Percentiles rank a stretch among this genome's conserved stretches.
Evolutionary conservation across 2,797 vertebrate species (phyloP).

Genomic region (Chanos chanos): DNA sequence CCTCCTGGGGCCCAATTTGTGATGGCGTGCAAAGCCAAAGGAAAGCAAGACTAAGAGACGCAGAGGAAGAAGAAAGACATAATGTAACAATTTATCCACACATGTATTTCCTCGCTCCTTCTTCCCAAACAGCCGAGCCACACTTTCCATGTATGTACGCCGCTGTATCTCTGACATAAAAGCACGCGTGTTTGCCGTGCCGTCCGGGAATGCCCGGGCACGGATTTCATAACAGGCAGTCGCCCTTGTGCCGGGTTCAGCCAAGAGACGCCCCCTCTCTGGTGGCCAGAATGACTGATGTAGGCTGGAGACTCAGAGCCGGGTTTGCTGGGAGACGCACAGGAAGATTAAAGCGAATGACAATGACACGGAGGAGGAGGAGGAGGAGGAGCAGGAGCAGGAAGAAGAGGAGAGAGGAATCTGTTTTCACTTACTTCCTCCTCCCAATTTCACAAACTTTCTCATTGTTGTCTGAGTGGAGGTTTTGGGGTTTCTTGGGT

Average conservation of each 20-base stretch:
- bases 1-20: conserved; percentile 32
- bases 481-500: conserved; percentile 24
- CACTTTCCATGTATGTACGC: conserved; percentile 30
- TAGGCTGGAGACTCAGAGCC: conserved; percentile 45
- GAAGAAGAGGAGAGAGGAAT: no score
- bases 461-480: conserved; percentile 37
- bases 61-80: conserved; percentile 9
- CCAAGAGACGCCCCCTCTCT: conserved; percentile 42
- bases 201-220: conserved; percentile 15
- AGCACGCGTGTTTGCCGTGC: conserved; percentile 35
- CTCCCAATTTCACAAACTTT: conserved; percentile 25
- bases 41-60: conserved; percentile 15
- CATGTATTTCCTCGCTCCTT: conserved; percentile 25
- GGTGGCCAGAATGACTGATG: conserved; percentile 46
- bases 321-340: conserved; percentile 42
- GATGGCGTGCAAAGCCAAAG: conserved; percentile 29
- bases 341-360: conserved; percentile 45
- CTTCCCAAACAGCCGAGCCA: conserved; percentile 17
- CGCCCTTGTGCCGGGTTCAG: conserved; percentile 36
- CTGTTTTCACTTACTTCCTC: conserved; percentile 47
- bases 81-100: conserved; percentile 35
- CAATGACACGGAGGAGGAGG: conserved; percentile 39
- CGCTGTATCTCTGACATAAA: conserved; percentile 36
- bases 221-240: conserved; percentile 38
- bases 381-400: no score